Evolutionary conservation across 2,113 vertebrate genomes (phyloP).

Genomic region (Bujurquina vittata): DNA sequence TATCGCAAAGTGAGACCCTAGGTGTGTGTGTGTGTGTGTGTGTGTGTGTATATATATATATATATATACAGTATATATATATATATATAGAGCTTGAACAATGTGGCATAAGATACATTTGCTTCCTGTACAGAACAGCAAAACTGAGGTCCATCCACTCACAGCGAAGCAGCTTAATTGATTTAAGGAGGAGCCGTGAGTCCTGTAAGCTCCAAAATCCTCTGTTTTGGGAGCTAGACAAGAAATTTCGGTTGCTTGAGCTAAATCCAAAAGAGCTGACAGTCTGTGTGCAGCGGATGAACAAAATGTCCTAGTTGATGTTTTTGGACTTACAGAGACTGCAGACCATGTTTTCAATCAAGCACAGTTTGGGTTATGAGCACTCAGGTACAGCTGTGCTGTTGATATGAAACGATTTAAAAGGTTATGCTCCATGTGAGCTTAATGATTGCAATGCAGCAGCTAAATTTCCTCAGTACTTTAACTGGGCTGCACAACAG

Average conservation of each 20-base stretch:
- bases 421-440: neutral
- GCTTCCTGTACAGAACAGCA: neutral
- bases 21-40: no score
- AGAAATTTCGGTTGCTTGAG: constrained; percentile 42
- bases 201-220: constrained; percentile 68
- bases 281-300: constrained; percentile 7
- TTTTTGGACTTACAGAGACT: constrained; percentile 1
- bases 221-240: constrained; percentile 60
- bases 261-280: constrained; percentile 44
- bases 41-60: no score
- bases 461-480: neutral
- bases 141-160: neutral
- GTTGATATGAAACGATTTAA: constrained; percentile 3
- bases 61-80: no score
- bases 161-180: constrained; percentile 60
- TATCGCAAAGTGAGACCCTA: no score
- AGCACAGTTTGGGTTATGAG: neutral
- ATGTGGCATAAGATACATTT: constrained; percentile 1
- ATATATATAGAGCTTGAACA: no score
- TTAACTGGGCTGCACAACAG: neutral
- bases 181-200: constrained; percentile 56
- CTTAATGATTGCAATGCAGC: neutral
- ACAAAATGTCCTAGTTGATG: constrained; percentile 45
- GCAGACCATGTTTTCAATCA: constrained; percentile 10
- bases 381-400: neutral